These are phyloP conservation scores for Drosophila mayri DNA, from an alignment of 1,140 invertebrate genomes.

Conservation along the genomic window DNA sequence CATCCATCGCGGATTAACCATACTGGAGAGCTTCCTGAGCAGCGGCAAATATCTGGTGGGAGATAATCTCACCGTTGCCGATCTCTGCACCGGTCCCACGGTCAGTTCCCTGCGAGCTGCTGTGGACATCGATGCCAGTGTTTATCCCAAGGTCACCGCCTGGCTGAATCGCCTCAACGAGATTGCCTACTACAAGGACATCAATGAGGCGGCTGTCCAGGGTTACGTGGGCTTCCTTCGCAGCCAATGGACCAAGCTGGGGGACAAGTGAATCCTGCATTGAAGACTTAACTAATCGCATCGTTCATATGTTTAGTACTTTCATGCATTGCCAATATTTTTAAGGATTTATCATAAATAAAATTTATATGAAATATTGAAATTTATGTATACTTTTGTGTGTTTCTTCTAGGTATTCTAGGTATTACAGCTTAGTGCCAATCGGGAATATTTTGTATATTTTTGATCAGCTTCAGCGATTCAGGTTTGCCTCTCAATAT, in stretches of 20 bases:
- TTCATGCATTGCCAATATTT: not conserved
- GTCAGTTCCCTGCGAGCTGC: slow-evolving; percentile 71
- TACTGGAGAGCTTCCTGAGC: slow-evolving; percentile 85
- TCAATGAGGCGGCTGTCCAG: slow-evolving; percentile 67
- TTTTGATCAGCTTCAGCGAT: not conserved
- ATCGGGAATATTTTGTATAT: not conserved
- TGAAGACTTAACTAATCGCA: not conserved
- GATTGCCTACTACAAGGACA: slow-evolving; percentile 71
- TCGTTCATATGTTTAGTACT: slow-evolving; percentile 1
- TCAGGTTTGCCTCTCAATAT: not conserved
- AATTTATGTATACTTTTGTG: not conserved
- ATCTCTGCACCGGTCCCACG: slow-evolving; percentile 85
- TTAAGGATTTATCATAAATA: not conserved
- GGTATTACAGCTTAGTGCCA: no score
- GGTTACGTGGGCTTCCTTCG: slow-evolving; percentile 28
- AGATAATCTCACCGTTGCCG: slow-evolving; percentile 88
- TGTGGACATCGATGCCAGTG: slow-evolving; percentile 53
- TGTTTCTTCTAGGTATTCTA: not conserved
- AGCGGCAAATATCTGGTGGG: slow-evolving; percentile 85
- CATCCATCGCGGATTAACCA: slow-evolving; percentile 84
- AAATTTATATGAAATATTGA: slow-evolving; percentile 1
- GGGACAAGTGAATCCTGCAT: slow-evolving; percentile 5
- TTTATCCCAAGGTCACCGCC: slow-evolving; percentile 59
- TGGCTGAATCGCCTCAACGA: slow-evolving; percentile 53
- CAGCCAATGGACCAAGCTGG: slow-evolving; percentile 50